These are phyloP conservation scores for Cygnus atratus DNA, from an alignment of 2,113 vertebrate genomes.

Conservation along the genomic window DNA sequence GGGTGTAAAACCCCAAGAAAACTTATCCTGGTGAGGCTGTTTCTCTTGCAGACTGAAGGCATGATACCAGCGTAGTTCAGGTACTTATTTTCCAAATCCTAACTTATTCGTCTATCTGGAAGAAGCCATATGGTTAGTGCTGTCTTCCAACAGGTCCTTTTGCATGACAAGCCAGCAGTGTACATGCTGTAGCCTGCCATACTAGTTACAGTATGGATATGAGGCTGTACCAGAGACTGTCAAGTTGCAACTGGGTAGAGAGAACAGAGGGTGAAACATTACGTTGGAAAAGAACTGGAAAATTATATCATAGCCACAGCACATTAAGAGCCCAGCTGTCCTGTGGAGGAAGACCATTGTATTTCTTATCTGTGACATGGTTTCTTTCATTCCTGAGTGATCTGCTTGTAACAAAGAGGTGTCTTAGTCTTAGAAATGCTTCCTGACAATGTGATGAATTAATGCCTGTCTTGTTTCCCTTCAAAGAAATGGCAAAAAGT, in stretches of 20 bases:
- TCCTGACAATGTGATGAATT: neutral
- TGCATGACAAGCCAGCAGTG: neutral
- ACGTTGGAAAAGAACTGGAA: neutral
- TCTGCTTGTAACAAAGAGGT: neutral
- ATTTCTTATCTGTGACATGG: neutral
- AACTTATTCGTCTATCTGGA: neutral
- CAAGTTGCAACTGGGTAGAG: neutral
- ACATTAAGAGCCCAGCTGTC: neutral
- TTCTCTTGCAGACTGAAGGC: neutral
- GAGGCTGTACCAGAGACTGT: neutral
- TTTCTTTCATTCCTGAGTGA: neutral
- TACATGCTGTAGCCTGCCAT: neutral
- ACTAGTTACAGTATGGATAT: neutral
- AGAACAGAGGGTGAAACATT: neutral
- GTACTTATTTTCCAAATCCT: neutral
- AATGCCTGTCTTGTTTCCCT: neutral
- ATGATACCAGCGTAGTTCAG: neutral
- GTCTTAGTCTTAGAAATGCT: neutral
- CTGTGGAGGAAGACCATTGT: fast-evolving
- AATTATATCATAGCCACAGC: neutral
- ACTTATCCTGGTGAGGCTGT: neutral
- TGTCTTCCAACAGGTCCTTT: neutral
- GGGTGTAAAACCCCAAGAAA: neutral
- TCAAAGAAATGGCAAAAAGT: neutral
- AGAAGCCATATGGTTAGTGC: neutral